Evolutionary conservation across 2,888 invertebrate genomes (phyloP), one percentile per base, ranked within the genome.

Genomic region (Andrena bucephala): DNA sequence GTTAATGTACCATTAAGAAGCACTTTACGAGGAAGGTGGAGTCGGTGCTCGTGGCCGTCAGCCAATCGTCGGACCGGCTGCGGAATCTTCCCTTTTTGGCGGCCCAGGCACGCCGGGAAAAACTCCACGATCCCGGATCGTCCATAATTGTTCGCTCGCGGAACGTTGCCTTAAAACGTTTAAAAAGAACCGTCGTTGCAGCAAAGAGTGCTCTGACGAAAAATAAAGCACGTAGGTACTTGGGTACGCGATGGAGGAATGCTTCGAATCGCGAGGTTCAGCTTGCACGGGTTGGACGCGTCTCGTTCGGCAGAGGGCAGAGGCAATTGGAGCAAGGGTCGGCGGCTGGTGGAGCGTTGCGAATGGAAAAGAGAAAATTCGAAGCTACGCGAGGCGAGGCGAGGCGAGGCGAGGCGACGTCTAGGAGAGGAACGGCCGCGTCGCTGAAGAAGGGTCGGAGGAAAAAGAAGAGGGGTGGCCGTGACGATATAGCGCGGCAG

Each of bases 1-100:
- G 86, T 86, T 86, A 86, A 87, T 78, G 84, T 59, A 78, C 80
- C 80, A 84, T 87, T 87, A 77, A 87, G 74, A 84, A 76, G 62
- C 75, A 68, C 66, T 62, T 86, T 78, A 72, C 80, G 54, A 54
- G 68, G 54, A 73, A 65, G 73, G 73, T 65, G 63, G 62, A 65
- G 62, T 57, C 54, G 63, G 20, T 65, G 72, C 62, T 63, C 71
- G 63, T 72, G 71, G 71, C 63, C 63, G 60, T 63, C 63, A 13
- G 33, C 71, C 71, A 63, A 72, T 73, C 66, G 29, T 13, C 63
- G 77, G n/a, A 10, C 20, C 70, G 27, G 7, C 29, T 8, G 62
- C 52, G 52, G 65, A 72, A 63, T 54, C 52, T 27, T 36, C 27
- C 27, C 5, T 20, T 50, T 42, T 57, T 36, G 52, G 16, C 1